phyloP scores from a whole-genome alignment of 2,113 vertebrate species.

The Formicarius rufipectus region DNA sequence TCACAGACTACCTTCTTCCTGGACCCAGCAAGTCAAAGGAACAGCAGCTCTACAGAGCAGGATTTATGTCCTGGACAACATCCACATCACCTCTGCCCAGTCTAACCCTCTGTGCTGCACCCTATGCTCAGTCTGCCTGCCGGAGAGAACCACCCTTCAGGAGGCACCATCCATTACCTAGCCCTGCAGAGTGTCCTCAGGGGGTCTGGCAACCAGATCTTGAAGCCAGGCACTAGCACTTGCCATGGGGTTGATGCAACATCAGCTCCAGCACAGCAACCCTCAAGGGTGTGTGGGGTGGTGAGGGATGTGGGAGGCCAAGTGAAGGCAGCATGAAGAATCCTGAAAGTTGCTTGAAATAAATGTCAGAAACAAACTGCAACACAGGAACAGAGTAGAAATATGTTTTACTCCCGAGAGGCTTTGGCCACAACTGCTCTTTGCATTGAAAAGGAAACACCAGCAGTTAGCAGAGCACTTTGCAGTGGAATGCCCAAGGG shows the following conservation, averaged over 20 bases:
- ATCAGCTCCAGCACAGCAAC: not conserved
- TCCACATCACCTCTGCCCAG: not conserved
- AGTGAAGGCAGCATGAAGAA: not conserved
- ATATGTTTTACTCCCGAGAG: not conserved
- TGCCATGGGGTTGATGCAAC: accelerated
- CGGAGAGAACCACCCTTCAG: accelerated
- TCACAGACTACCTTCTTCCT: not conserved
- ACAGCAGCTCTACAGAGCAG: not conserved
- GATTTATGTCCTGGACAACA: not conserved
- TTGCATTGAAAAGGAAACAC: slow-evolving; percentile 3
- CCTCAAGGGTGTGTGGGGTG: not conserved
- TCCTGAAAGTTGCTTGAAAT: not conserved
- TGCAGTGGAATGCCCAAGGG: not conserved
- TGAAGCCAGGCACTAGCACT: accelerated
- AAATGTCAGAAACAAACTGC: not conserved
- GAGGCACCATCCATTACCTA: not conserved
- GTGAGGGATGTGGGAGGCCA: not conserved
- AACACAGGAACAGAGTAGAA: not conserved
- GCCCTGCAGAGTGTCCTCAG: not conserved
- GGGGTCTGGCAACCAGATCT: not conserved
- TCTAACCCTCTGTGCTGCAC: accelerated
- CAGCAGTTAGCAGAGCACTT: not conserved
- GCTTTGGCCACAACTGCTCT: not conserved
- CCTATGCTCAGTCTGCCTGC: not conserved
- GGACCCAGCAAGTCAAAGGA: not conserved